Base-by-base conservation (phyloP, 2,888 invertebrate genomes). In the Calephelis perditalis region DNA sequence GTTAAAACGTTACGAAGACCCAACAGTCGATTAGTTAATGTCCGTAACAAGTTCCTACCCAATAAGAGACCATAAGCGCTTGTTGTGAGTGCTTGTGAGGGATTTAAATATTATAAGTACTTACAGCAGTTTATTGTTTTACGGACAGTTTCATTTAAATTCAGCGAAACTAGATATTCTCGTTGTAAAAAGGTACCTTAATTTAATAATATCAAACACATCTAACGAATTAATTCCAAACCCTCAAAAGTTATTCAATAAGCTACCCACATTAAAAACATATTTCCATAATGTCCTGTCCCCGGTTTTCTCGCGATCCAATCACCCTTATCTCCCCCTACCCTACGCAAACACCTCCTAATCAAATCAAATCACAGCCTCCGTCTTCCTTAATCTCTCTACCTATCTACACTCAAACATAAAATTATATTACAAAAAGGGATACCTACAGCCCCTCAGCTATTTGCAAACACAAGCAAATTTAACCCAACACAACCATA, bases 361-460 rank as follows among this genome's bases (percentile, higher is more conserved):
- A 90, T 89, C 89, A 88, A 89, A 90, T 90, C 88, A 88, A 90
- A 90, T 90, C 89, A 80, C 89, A 88, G 86, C 86, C 87, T 89
- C 89, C 85, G 82, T 84, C 86, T 86, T 87, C 83, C 85, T 84
- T 86, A 87, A 90, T 90, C 88, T 89, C 81, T 86, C 82, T 81
- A 81, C 86, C 87, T 87, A 89, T 87, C 89, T 88, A 84, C 80
- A 78, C 82, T 82, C 79, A 84, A 84, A 86, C 86, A 84, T 86
- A 82, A 87, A 87, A 88, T 88, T 86, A 88, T 88, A 88, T 86
- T 82, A 82, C 89, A 88, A 88, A 89, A 88, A 88, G 88, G 88
- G 86, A 89, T 78, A 82, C 82, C 82, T 81, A 81, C 84, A 76
- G 75, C 88, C 89, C 88, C 88, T 87, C 87, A 84, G 86, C 87